A percentile compares a stretch with the other conserved stretches of the same genome.
Conservation (phyloP, 2,113 vertebrate genomes). For the Saiga tatarica region DNA sequence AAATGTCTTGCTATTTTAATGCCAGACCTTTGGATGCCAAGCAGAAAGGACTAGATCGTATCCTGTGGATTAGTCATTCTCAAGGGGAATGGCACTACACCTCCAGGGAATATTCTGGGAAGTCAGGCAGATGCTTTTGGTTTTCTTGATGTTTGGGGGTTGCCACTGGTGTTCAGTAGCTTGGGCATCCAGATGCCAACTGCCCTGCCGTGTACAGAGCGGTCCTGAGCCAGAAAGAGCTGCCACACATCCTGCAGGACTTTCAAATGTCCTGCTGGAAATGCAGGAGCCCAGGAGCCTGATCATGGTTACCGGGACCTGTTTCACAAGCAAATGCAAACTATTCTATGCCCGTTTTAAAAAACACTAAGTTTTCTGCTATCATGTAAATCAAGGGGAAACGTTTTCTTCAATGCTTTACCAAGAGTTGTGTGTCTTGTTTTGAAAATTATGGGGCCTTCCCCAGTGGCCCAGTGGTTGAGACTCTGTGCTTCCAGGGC, state of each 20-base stretch:
- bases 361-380: not conserved
- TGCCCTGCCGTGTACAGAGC: accelerated
- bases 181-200: not conserved
- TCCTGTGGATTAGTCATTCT: not conserved
- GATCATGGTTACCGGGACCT: not conserved
- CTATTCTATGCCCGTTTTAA: not conserved
- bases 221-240: not conserved
- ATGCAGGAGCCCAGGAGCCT: not conserved
- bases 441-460: not conserved
- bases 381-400: not conserved
- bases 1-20: not conserved
- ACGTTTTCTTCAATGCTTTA: not conserved
- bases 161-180: not conserved
- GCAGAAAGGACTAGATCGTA: not conserved
- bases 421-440: not conserved
- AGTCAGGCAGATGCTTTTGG: not conserved
- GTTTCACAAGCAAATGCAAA: not conserved
- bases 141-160: not conserved
- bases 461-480: not conserved
- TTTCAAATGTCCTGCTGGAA: not conserved
- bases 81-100: too few relatives aligned
- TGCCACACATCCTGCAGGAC: not conserved
- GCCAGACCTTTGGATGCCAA: not conserved
- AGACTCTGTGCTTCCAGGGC: not conserved
- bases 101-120: not conserved